Percentiles rank a stretch among this genome's conserved stretches.
These are phyloP conservation scores for Corvus cornix DNA, from an alignment of 2,113 vertebrate species.

Conservation along the genomic window DNA sequence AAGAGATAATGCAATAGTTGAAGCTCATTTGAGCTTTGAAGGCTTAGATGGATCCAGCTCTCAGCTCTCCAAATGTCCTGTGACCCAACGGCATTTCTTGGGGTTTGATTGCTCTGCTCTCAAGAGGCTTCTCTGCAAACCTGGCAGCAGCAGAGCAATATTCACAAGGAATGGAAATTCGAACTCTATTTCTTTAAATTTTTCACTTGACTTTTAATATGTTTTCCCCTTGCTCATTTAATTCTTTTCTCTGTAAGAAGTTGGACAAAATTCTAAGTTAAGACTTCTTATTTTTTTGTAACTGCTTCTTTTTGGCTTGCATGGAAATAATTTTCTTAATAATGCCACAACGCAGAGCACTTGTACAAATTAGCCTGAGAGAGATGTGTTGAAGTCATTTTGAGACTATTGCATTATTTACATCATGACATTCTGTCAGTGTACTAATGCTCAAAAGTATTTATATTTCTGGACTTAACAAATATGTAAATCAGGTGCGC, in stretches of 20 bases:
- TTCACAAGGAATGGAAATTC: not conserved
- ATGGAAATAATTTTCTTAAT: constrained; percentile 27
- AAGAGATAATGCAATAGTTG: not conserved
- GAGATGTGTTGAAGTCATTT: constrained; percentile 18
- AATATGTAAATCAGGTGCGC: constrained; percentile 46
- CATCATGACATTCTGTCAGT: not conserved
- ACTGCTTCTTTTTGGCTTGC: not conserved
- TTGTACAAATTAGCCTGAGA: constrained; percentile 4
- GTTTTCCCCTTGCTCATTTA: not conserved
- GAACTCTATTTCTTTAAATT: not conserved
- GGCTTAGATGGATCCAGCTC: not conserved
- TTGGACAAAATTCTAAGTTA: not conserved
- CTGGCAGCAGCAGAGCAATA: not conserved
- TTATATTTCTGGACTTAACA: constrained; percentile 41
- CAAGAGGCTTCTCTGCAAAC: not conserved
- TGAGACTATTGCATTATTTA: constrained; percentile 51
- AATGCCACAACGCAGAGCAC: constrained; percentile 7
- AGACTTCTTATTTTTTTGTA: constrained; percentile 1
- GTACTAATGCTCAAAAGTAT: constrained; percentile 12
- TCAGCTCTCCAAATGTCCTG: not conserved
- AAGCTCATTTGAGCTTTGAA: not conserved
- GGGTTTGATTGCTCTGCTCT: not conserved
- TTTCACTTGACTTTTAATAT: not conserved
- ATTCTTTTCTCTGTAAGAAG: not conserved
- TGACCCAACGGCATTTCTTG: not conserved